These are phyloP conservation scores for Gallinago media DNA, from an alignment of 2,113 vertebrate species.

Conservation along the genomic window DNA sequence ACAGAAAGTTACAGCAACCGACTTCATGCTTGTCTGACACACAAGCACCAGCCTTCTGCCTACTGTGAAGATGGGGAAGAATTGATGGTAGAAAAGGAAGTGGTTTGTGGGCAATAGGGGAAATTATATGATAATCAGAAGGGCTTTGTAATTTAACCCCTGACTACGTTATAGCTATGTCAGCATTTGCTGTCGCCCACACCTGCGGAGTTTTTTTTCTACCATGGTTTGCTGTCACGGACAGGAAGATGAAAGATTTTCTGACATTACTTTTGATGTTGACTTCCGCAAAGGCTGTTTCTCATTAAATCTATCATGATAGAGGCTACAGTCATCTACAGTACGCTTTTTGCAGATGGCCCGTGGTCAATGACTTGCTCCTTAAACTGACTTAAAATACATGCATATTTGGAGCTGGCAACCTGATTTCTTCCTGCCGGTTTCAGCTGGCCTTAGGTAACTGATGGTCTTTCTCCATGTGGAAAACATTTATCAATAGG, in stretches of 20 bases:
- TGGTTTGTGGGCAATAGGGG: slow-evolving; percentile 65
- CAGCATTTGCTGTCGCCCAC: slow-evolving; percentile 6
- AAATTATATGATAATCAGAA: slow-evolving; percentile 7
- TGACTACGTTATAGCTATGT: background rate
- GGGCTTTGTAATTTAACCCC: background rate
- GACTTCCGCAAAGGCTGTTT: background rate
- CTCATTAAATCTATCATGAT: background rate
- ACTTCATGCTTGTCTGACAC: slow-evolving; percentile 74
- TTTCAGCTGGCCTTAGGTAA: background rate
- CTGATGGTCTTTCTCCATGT: background rate
- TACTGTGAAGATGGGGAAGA: background rate
- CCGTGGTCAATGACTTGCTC: background rate
- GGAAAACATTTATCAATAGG: rapidly evolving
- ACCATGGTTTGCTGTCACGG: background rate
- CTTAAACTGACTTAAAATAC: background rate
- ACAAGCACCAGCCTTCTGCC: background rate
- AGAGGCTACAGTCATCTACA: background rate
- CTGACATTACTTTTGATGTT: background rate
- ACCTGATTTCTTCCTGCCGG: background rate
- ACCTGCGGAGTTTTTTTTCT: background rate
- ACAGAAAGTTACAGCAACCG: slow-evolving; percentile 43
- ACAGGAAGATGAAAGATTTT: background rate
- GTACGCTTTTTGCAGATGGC: background rate
- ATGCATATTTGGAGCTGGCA: background rate
- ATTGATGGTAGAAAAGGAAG: slow-evolving; percentile 70